These are phyloP conservation scores for Ladona fulva DNA, from an alignment of 1,140 invertebrate genomes.

Conservation along the genomic window DNA sequence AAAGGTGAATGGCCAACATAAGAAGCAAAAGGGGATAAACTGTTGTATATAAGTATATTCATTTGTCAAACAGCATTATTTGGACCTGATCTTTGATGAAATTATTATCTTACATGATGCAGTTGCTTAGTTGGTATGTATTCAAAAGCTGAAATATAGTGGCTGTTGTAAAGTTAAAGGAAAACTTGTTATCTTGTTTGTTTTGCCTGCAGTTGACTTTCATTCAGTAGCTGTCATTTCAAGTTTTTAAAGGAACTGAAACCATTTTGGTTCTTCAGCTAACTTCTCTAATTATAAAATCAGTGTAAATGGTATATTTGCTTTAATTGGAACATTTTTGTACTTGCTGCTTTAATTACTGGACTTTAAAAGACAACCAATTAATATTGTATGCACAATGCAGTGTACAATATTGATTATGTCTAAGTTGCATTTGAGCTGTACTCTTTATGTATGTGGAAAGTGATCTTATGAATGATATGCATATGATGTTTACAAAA, in stretches of 20 bases:
- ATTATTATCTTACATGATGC: slow-evolving; percentile 7
- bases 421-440: neutral
- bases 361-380: neutral
- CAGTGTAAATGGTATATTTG: neutral
- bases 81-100: slow-evolving; percentile 1
- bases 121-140: neutral
- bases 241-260: neutral
- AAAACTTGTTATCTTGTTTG: neutral
- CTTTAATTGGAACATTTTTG: neutral
- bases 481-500: neutral
- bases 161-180: neutral
- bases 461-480: neutral
- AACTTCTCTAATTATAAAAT: neutral
- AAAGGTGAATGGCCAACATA: neutral
- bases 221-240: neutral
- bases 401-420: neutral
- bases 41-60: neutral
- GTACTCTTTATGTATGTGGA: neutral
- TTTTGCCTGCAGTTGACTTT: neutral
- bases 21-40: neutral
- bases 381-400: neutral
- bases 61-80: neutral
- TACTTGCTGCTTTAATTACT: slow-evolving; percentile 1
- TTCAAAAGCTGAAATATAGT: neutral
- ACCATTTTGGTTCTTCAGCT: neutral